Evolutionary conservation across 2,113 vertebrate genomes (phyloP), one percentile per base, ranked within the genome.

Genomic region (Pipa parva): DNA sequence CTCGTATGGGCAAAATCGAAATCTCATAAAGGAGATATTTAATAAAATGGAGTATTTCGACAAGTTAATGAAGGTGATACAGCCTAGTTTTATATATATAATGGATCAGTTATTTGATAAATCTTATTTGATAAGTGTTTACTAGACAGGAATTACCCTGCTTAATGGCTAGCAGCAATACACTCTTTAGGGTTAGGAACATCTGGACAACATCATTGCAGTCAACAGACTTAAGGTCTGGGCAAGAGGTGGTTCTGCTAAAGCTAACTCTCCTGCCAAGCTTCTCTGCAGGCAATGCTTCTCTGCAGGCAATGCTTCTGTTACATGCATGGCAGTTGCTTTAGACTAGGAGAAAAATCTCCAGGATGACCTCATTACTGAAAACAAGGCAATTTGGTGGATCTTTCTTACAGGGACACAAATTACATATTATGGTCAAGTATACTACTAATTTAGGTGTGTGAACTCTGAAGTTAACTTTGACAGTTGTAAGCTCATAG

Each of bases 281-380:
- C 46, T 45, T 70, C 48, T 36, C 58, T 51, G 48, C 66, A 61
- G 65, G 58, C 58, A 54, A n/a, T n/a, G 36, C 46, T 45, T 70
- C 48, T 36, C 58, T 51, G 48, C 66, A 61, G 65, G 58, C 58
- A 54, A n/a, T n/a, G n/a, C 33, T 54, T 58, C 64, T 31, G 22
- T 58, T 49, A 21, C 25, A 46, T 70, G 46, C 33, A 20, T 70
- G 45, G 59, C 45, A 51, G 36, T 56, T 46, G 28, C 59, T 52
- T 54, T 49, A 29, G 22, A 61, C 33, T 22, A 20, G 52, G 57
- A 58, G 54, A 42, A 20, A 33, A 20, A 25, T 9, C 61, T 57
- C 66, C 66, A 70, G 48, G 29, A 70, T 70, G 54, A 60, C 66
- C 66, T 70, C 66, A 61, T 36, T 54, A 48, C 31, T 70, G 57